Conservation (phyloP, 1,140 invertebrate genomes). For the Teleogryllus occipitalis region DNA sequence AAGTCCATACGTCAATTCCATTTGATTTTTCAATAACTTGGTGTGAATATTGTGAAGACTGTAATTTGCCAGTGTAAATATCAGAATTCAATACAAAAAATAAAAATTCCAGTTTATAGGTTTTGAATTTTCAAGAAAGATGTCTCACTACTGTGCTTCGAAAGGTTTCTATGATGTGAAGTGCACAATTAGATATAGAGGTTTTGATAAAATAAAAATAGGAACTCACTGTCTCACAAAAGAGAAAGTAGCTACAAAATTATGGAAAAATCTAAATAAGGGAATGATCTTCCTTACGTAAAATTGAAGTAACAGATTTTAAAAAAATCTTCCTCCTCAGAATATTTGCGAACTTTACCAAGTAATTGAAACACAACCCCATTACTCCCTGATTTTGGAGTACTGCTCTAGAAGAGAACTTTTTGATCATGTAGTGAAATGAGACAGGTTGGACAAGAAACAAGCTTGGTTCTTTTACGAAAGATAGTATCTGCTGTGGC, state of each 20-base stretch:
- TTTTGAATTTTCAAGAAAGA: background rate
- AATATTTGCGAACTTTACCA: constrained; percentile 79
- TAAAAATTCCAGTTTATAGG: background rate
- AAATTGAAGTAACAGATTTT: constrained; percentile 72
- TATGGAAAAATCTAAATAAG: constrained; percentile 66
- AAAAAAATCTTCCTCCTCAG: constrained; percentile 66
- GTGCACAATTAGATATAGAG: constrained; percentile 65
- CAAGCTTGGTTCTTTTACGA: constrained; percentile 63
- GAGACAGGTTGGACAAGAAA: constrained; percentile 56
- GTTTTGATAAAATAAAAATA: constrained; percentile 75
- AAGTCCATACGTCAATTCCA: too few relatives aligned
- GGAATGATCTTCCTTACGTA: constrained; percentile 70
- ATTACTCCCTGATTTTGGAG: constrained; percentile 67
- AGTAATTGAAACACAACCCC: constrained; percentile 64
- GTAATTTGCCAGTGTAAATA: too few relatives aligned
- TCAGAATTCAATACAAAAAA: too few relatives aligned
- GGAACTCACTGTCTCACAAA: constrained; percentile 67
- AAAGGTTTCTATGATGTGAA: constrained; percentile 59
- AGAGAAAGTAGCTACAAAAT: constrained; percentile 83
- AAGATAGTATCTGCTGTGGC: constrained; percentile 72
- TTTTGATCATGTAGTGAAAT: constrained; percentile 71
- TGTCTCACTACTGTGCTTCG: constrained; percentile 34
- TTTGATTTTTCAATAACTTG: too few relatives aligned
- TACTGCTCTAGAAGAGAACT: constrained; percentile 77
- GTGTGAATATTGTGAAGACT: too few relatives aligned